Evolutionary conservation across 2,888 invertebrate genomes (phyloP).

Genomic region (Eupithecia abbreviata): DNA sequence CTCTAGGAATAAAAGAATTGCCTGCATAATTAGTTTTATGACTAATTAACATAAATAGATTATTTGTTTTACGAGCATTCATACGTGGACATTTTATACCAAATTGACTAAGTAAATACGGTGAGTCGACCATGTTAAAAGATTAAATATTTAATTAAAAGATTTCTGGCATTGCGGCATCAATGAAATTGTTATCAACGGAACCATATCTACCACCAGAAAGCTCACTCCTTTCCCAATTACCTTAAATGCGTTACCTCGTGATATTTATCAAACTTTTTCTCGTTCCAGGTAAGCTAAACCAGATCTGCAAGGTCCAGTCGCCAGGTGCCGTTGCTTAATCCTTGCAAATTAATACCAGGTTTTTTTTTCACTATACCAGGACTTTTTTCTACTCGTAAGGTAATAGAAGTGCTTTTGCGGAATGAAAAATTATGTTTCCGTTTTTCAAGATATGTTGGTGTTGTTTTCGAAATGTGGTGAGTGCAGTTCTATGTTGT

Average conservation of each 20-base stretch:
- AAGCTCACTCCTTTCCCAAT: conserved; percentile 5
- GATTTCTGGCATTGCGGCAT: no score
- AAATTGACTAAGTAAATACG: no score
- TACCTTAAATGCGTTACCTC: conserved; percentile 6
- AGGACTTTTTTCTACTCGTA: conserved; percentile 10
- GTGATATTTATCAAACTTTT: conserved; percentile 53
- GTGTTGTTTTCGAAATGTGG: conserved; percentile 4
- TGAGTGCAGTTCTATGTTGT: conserved; percentile 12
- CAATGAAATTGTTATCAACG: neutral
- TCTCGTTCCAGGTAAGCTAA: conserved; percentile 59
- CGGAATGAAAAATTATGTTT: conserved; percentile 11
- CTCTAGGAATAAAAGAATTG: no score
- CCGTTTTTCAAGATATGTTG: conserved; percentile 6
- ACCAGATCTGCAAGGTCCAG: conserved; percentile 42
- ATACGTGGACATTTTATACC: no score
- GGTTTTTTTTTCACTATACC: neutral
- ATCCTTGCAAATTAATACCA: conserved; percentile 28
- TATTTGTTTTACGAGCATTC: no score
- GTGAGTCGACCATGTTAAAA: no score
- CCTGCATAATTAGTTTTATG: no score
- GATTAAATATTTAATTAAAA: neutral
- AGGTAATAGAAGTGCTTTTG: conserved; percentile 11
- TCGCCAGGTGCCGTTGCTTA: conserved; percentile 47
- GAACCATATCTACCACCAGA: conserved; percentile 3
- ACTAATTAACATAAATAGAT: no score